These are phyloP conservation scores for Torymus aiolomorphi DNA, from an alignment of 2,888 invertebrate species.

Conservation along the genomic window DNA sequence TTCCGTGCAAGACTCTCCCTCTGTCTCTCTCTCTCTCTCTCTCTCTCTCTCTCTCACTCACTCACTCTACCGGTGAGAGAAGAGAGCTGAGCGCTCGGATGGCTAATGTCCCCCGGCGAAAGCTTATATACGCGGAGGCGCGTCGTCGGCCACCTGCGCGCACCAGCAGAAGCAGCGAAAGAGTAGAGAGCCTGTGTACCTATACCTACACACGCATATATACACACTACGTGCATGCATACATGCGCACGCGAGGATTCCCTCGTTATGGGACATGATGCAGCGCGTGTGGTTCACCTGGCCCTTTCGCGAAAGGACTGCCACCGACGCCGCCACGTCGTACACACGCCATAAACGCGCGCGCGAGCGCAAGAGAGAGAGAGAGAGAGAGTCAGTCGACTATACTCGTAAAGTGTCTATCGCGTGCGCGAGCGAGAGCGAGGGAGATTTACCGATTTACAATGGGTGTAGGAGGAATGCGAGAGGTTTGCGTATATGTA, in stretches of 20 bases:
- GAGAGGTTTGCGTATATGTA: background rate
- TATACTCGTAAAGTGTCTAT: conserved; percentile 49
- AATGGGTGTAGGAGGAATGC: conserved; percentile 6
- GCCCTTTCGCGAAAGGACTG: conserved; percentile 3
- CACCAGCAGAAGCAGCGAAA: background rate
- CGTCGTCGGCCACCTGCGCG: conserved; percentile 22
- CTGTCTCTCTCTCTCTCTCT: conserved; percentile 23
- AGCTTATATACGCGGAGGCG: conserved; percentile 5
- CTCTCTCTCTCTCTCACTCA: conserved; percentile 16
- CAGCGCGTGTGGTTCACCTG: conserved; percentile 44
- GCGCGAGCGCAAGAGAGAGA: conserved; percentile 12
- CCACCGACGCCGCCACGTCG: conserved; percentile 31
- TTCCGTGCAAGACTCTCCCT: conserved; percentile 71
- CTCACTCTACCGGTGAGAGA: too few species aligned
- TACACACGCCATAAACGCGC: conserved; percentile 48
- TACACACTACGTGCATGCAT: too few species aligned
- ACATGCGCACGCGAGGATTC: conserved; percentile 29
- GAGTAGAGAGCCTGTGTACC: too few species aligned
- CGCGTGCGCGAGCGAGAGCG: conserved; percentile 33
- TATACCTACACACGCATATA: too few species aligned
- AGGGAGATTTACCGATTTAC: conserved; percentile 49
- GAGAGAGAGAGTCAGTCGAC: conserved; percentile 10
- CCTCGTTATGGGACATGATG: conserved; percentile 41
- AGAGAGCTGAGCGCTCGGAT: background rate
- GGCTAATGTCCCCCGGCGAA: conserved; percentile 17